These are phyloP conservation scores for Lampris incognitus DNA, from an alignment of 2,113 vertebrate species.

Conservation along the genomic window DNA sequence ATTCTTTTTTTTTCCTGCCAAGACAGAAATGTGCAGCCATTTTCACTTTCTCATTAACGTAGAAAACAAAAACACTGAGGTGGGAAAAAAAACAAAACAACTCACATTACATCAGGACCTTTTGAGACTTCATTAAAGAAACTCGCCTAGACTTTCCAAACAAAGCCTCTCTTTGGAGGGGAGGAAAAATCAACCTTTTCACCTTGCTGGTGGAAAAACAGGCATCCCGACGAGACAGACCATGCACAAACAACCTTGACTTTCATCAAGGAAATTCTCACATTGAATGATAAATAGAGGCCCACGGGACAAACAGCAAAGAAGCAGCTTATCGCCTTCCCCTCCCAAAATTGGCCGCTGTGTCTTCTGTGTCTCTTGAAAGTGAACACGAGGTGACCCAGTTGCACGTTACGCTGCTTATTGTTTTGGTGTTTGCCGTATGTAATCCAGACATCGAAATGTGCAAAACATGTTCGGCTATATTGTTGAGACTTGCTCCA, in stretches of 20 bases:
- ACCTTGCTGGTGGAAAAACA: constrained; percentile 80
- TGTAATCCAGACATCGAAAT: constrained; percentile 65
- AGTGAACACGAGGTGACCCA: constrained; percentile 75
- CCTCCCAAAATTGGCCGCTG: constrained; percentile 78
- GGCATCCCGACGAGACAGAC: constrained; percentile 77
- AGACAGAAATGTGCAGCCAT: constrained; percentile 55
- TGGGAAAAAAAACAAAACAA: constrained; percentile 50
- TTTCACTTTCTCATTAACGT: constrained; percentile 53
- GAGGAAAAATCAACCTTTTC: constrained; percentile 78
- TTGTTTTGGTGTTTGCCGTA: constrained; percentile 74
- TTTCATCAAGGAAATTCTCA: constrained; percentile 85
- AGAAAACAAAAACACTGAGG: constrained; percentile 73
- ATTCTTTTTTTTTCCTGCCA: constrained; percentile 27
- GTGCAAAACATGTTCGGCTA: constrained; percentile 65
- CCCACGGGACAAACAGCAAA: constrained; percentile 78
- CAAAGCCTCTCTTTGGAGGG: constrained; percentile 73
- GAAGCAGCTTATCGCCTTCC: constrained; percentile 84
- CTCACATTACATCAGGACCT: constrained; percentile 59
- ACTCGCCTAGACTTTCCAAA: constrained; percentile 68
- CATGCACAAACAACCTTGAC: constrained; percentile 84
- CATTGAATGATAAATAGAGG: constrained; percentile 85
- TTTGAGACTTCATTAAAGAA: constrained; percentile 80
- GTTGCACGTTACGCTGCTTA: constrained; percentile 71
- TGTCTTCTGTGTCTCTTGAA: constrained; percentile 71
- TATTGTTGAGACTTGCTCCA: constrained; percentile 49